Base-by-base conservation (phyloP, 2,113 vertebrate species). In the Tympanuchus pallidicinctus region DNA sequence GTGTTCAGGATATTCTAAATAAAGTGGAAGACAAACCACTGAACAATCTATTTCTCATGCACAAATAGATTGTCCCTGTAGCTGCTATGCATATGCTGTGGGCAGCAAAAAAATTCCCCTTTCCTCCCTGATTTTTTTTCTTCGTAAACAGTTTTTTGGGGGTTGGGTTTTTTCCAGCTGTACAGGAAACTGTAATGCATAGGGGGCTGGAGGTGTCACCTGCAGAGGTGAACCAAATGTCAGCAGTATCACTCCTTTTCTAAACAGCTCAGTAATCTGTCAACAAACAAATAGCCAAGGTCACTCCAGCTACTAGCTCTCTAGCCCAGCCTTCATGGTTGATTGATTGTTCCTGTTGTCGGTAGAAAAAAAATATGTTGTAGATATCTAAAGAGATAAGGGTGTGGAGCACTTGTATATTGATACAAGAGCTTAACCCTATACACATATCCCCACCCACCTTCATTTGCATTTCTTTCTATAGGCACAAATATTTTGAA, bases 381-480 rank as follows among this genome's bases (percentile, higher is more conserved):
- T 48, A 85, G 61, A 32, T 67, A 27, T 12, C 27, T 61, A 15
- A 57, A 84, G 84, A 75, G 7, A 25, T 19, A 75, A 50, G 22
- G 19, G 14, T n/a, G 17, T 61, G 36, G 16, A 89, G 11, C 28
- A 65, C 28, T 60, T 6, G 6, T 27, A 40, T 20, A 59, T 59
- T 59, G 56, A n/a, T 59, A 20, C 32, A n/a, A 59, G 56, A 11
- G 18, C 21, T 48, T 69, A 59, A 80, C 17, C 13, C 45, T 45
- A 1, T 11, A 15, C 4, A 6, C 10, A 10, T 47, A 50, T 30
- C 7, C 10, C 32, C 70, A 57, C 22, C 6, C 17, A 52, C 19
- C 25, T 57, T 13, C 0, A 0, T 4, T 71, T 52, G 11, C 34
- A 27, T 50, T 70, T 71, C 25, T 48, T 52, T 28, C 69, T 71